These are phyloP conservation scores for Lichenostomus cassidix DNA, from an alignment of 2,113 vertebrate species.

Conservation along the genomic window DNA sequence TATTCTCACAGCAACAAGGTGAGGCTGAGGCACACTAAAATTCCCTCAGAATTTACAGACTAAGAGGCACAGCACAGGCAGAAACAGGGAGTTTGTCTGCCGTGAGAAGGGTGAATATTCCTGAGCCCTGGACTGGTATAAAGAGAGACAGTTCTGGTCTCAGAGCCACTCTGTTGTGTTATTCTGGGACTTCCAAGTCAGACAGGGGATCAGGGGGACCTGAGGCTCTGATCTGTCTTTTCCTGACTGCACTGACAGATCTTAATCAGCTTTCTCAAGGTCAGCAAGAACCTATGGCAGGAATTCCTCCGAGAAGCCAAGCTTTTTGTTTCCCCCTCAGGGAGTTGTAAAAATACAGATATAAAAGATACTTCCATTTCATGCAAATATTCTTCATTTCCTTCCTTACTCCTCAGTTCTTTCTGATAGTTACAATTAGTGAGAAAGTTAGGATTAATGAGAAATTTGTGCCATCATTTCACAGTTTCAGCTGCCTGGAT, in stretches of 20 bases:
- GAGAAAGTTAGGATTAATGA: conserved; percentile 26
- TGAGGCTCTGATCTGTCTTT: background rate
- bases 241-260: background rate
- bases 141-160: background rate
- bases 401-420: background rate
- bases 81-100: background rate
- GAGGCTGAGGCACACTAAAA: background rate
- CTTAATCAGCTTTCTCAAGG: background rate
- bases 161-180: background rate
- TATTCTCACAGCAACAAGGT: background rate
- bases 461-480: conserved; percentile 25
- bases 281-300: background rate
- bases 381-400: background rate
- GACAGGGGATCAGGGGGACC: background rate
- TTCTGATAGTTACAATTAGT: conserved; percentile 20
- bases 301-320: background rate
- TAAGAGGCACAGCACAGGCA: background rate
- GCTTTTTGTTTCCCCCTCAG: background rate
- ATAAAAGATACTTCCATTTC: background rate
- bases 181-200: background rate
- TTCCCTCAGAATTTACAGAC: background rate
- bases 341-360: background rate
- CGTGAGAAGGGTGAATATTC: background rate
- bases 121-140: background rate
- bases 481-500: conserved; percentile 3